Conservation (phyloP, 2,888 invertebrate species). For the Argyra leucocephala region DNA sequence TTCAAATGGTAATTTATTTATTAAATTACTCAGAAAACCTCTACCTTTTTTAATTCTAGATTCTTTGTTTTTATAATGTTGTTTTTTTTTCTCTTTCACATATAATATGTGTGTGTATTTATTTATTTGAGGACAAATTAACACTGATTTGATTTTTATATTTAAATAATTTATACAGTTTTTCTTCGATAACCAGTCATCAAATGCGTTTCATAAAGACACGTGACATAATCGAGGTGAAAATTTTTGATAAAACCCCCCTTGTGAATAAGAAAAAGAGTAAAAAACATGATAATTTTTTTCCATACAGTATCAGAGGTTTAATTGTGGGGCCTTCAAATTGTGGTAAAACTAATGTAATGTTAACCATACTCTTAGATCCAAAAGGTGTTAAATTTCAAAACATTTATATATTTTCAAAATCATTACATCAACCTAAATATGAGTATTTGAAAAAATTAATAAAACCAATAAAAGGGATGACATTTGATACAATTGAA, state of each 20-base stretch:
- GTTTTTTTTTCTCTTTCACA: too few species aligned
- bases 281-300: conserved; percentile 27
- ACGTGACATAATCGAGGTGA: neutral
- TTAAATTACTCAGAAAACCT: conserved; percentile 21
- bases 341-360: conserved; percentile 35
- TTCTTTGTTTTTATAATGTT: too few species aligned
- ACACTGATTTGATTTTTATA: neutral
- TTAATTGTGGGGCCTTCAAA: conserved; percentile 34
- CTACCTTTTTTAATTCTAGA: conserved; percentile 11
- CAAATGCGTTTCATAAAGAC: conserved; percentile 11
- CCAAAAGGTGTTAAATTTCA: conserved; percentile 32
- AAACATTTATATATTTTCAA: conserved; percentile 34
- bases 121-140: too few species aligned
- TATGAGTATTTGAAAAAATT: conserved; percentile 22
- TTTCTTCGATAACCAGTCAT: conserved; percentile 22
- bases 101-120: too few species aligned
- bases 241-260: neutral
- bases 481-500: conserved; percentile 19
- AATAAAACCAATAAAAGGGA: conserved; percentile 15
- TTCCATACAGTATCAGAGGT: conserved; percentile 27
- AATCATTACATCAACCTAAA: conserved; percentile 25
- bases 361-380: conserved; percentile 28
- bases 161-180: neutral
- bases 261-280: neutral
- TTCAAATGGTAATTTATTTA: conserved; percentile 26